A percentile compares a stretch with the other conserved stretches of the same genome.
Evolutionary conservation across 2,888 invertebrate genomes (phyloP).

Genomic region (Temnothorax unifasciatus): DNA sequence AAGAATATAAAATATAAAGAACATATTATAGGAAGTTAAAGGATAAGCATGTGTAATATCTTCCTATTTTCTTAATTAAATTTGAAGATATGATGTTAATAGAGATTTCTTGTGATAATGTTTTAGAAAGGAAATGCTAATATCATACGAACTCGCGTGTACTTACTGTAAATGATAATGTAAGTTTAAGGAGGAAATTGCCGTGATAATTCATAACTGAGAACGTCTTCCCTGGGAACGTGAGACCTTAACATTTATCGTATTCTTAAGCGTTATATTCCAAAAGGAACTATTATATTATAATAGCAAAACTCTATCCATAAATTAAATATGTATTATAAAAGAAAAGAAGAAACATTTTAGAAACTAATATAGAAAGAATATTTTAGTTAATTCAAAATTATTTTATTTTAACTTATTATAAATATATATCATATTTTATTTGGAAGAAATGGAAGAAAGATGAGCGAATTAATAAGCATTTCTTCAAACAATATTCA

Average conservation of each 20-base stretch:
- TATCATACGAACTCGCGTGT: slow-evolving; percentile 17
- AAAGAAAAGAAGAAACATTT: background rate
- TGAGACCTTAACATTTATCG: slow-evolving; percentile 25
- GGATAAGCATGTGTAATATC: background rate
- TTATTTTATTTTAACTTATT: slow-evolving; percentile 1
- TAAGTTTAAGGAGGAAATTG: slow-evolving; percentile 39
- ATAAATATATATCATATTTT: background rate
- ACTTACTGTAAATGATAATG: slow-evolving; percentile 28
- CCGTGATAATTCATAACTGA: slow-evolving; percentile 31
- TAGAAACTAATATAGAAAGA: background rate
- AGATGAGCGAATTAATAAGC: background rate
- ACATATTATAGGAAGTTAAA: background rate
- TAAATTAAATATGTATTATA: background rate
- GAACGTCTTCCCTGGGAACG: background rate
- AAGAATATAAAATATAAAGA: background rate
- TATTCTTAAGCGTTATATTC: slow-evolving; percentile 35
- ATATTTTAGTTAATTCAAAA: background rate
- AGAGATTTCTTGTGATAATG: slow-evolving; percentile 30
- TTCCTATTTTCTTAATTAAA: slow-evolving; percentile 1
- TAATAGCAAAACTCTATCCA: background rate
- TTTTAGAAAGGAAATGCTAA: slow-evolving; percentile 9
- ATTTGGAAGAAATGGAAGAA: background rate
- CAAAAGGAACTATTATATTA: slow-evolving; percentile 23
- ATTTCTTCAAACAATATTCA: slow-evolving; percentile 1
- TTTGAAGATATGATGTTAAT: slow-evolving; percentile 10